These are phyloP conservation scores for Laothoe populi DNA, from an alignment of 2,888 invertebrate species.

Conservation along the genomic window DNA sequence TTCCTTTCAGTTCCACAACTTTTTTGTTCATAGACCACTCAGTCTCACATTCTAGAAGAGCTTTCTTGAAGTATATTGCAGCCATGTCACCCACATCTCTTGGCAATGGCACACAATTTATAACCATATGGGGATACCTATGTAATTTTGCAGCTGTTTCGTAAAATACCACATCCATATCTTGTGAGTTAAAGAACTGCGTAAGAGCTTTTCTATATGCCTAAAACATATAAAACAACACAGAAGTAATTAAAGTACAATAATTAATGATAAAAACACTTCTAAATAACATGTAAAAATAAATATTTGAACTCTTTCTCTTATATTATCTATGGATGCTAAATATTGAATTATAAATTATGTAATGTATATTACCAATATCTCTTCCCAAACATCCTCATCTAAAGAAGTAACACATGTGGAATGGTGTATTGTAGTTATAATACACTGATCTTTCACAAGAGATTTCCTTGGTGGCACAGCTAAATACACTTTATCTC, in stretches of 20 bases:
- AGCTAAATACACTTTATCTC: conserved; percentile 92
- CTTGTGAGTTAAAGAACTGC: conserved; percentile 89
- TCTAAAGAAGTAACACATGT: conserved; percentile 93
- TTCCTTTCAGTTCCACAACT: conserved; percentile 83
- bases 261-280: background rate
- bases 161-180: conserved; percentile 94
- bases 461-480: conserved; percentile 93
- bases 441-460: conserved; percentile 93
- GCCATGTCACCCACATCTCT: conserved; percentile 94
- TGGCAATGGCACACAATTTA: conserved; percentile 95
- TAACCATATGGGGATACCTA: conserved; percentile 91
- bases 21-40: conserved; percentile 99
- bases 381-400: conserved; percentile 97
- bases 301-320: too few relatives aligned
- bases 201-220: conserved; percentile 91
- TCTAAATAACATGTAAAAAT: too few relatives aligned
- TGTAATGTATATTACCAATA: conserved; percentile 84
- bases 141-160: conserved; percentile 92
- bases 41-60: conserved; percentile 96
- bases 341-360: conserved; percentile 11
- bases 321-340: background rate
- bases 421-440: conserved; percentile 93
- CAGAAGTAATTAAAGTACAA: background rate
- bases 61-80: conserved; percentile 99
- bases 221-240: conserved; percentile 67